Evolutionary conservation across 2,797 vertebrate genomes (phyloP), one percentile per base, ranked within the genome.

Genomic region (Sebastes vulpes): DNA sequence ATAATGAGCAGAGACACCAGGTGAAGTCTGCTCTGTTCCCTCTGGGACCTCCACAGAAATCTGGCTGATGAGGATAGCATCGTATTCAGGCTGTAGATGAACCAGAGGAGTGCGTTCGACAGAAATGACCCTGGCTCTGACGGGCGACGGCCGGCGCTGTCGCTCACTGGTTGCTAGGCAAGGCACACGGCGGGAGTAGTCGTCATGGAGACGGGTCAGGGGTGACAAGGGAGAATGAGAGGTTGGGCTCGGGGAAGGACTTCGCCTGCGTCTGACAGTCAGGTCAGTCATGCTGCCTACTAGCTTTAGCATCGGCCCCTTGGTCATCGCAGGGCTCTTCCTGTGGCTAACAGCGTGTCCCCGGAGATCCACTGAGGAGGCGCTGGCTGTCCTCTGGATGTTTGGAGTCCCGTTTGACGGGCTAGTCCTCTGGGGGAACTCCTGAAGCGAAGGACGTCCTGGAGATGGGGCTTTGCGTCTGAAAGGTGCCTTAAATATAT

Each of bases 161-260:
- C 96, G 94, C 58, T 96, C 97, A 0, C 68, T 89, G 81, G 95
- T 95, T 0, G 93, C 86, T 20, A 92, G 79, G 65, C 96, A 96
- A 85, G 97, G 97, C 83, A 94, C 92, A 0, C 98, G 96, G 60
- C 97, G 97, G 5, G 98, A 98, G 64, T 99, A 99, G 94, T 98
- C 97, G 3, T 99, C 99, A 0, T 99, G 99, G 59, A 99, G 94
- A 65, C 94, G 95, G 91, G 96, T 98, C 75, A 96, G 95, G 8
- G 92, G 80, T 1, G 95, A 94, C 87, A 94, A 79, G 2, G 85
- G 85, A 2, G 91, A 87, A 2, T 86, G 92, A 6, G 90, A 76
- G 12, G 83, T 59, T 9, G 92, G 86, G 74, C 76, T 81, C 2
- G 94, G 91, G 18, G 96, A 81, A 78, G 70, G 25, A 23, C 87